phyloP scores from a whole-genome alignment of 2,888 invertebrate species.

The Mythimna loreyi region DNA sequence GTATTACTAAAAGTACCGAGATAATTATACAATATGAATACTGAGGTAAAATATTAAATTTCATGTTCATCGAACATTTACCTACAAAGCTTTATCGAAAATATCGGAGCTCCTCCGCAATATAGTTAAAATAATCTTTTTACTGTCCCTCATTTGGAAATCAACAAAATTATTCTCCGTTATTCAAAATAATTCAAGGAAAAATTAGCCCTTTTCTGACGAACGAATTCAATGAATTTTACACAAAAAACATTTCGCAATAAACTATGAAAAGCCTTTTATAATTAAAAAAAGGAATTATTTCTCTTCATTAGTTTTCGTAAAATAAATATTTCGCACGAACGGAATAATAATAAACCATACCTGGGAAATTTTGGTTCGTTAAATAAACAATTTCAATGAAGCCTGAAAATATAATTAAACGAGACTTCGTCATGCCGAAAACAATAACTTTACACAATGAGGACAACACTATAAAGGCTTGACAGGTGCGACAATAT shows the following conservation, averaged over 20 bases:
- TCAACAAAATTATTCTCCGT: not conserved
- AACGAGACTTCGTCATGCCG: not conserved
- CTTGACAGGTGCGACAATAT: not conserved
- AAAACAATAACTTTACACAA: constrained; percentile 19
- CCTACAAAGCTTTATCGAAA: constrained; percentile 9
- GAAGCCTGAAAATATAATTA: constrained; percentile 32
- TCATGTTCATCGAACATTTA: constrained; percentile 6
- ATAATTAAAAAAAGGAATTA: constrained; percentile 27
- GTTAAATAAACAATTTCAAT: constrained; percentile 27
- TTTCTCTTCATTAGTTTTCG: constrained; percentile 16
- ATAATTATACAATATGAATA: constrained; percentile 10
- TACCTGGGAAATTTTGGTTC: constrained; percentile 14
- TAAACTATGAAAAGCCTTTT: constrained; percentile 19
- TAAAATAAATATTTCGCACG: constrained; percentile 27
- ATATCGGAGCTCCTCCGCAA: constrained; percentile 5
- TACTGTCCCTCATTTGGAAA: constrained; percentile 6
- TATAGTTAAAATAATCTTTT: constrained; percentile 2
- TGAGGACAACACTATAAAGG: constrained; percentile 8
- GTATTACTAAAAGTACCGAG: not conserved
- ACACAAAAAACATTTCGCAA: not conserved
- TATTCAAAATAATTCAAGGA: constrained; percentile 17
- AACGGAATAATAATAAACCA: not conserved
- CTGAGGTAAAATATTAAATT: not conserved
- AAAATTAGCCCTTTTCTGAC: constrained; percentile 7
- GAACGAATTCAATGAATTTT: constrained; percentile 17